A percentile compares a stretch with the other conserved stretches of the same genome.
phyloP scores from a whole-genome alignment of 2,888 invertebrate species.

The Asteroscopus sphinx region DNA sequence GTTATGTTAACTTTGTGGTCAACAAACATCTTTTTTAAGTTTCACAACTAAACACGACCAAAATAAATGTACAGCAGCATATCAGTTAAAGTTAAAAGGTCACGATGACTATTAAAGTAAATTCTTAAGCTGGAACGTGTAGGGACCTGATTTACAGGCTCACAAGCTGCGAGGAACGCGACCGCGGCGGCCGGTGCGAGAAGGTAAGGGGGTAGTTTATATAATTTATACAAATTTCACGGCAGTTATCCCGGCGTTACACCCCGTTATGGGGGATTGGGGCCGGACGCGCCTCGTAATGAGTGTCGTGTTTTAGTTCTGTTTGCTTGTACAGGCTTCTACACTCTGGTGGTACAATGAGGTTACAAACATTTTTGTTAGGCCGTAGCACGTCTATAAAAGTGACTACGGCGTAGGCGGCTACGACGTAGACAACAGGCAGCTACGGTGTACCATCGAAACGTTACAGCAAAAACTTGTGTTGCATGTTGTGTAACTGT shows the following conservation, averaged over 20 bases:
- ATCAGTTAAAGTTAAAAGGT: conserved; percentile 23
- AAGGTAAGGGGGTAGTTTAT: conserved; percentile 59
- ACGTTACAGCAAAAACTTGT: too few relatives aligned
- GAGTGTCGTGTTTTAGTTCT: conserved; percentile 53
- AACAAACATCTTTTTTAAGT: too few relatives aligned
- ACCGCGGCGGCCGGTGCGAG: conserved; percentile 40
- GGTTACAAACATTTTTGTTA: background rate
- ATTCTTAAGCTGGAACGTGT: conserved; percentile 43
- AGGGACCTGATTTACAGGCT: conserved; percentile 62
- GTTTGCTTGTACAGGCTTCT: conserved; percentile 27
- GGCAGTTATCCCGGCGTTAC: conserved; percentile 65
- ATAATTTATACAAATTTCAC: conserved; percentile 71
- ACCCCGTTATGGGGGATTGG: conserved; percentile 42
- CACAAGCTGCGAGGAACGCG: conserved; percentile 52
- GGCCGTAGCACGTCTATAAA: background rate
- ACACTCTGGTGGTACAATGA: conserved; percentile 13
- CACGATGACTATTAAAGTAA: conserved; percentile 40
- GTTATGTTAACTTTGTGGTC: too few relatives aligned
- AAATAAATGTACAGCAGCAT: conserved; percentile 5
- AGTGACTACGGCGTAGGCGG: conserved; percentile 11
- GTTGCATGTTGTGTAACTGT: too few relatives aligned
- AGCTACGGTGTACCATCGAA: too few relatives aligned
- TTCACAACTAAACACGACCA: background rate
- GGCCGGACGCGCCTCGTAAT: conserved; percentile 44
- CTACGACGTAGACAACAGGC: conserved; percentile 5